Conservation (phyloP, 1,140 invertebrate species). For the Lasioglossum albipes region DNA sequence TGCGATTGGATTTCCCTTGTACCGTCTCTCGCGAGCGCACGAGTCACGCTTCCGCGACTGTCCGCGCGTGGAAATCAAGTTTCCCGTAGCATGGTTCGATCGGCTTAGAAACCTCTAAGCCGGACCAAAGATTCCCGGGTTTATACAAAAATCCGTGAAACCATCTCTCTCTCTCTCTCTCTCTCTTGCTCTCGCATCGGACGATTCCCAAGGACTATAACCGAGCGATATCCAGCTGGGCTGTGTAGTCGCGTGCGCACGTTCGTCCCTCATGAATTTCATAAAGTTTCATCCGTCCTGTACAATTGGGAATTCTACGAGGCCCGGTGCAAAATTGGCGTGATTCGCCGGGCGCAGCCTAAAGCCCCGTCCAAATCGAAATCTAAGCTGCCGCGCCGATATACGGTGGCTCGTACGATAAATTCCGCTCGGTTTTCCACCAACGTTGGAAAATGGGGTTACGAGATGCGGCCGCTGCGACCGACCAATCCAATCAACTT, state of each 20-base stretch:
- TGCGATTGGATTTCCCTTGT: not conserved
- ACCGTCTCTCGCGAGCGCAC: not conserved
- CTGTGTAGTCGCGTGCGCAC: conserved; percentile 4
- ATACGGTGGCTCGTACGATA: conserved; percentile 36
- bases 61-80: not conserved
- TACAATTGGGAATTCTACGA: conserved; percentile 56
- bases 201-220: conserved; percentile 48
- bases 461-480: conserved; percentile 27
- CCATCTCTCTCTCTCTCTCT: not conserved
- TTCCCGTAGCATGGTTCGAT: not conserved
- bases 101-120: conserved; percentile 38
- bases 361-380: conserved; percentile 59
- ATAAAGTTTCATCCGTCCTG: conserved; percentile 65
- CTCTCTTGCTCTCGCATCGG: conserved; percentile 5
- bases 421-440: conserved; percentile 50
- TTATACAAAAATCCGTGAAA: conserved; percentile 39
- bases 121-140: conserved; percentile 24
- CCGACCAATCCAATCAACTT: conserved; percentile 56
- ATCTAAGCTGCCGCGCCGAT: conserved; percentile 52
- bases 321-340: conserved; percentile 58
- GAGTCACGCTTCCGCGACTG: not conserved
- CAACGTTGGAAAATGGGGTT: conserved; percentile 44
- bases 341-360: conserved; percentile 45
- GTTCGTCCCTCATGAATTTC: conserved; percentile 61
- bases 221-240: not conserved